Base-by-base conservation (phyloP, 2,797 vertebrate genomes). In the Gadopsis marmoratus region DNA sequence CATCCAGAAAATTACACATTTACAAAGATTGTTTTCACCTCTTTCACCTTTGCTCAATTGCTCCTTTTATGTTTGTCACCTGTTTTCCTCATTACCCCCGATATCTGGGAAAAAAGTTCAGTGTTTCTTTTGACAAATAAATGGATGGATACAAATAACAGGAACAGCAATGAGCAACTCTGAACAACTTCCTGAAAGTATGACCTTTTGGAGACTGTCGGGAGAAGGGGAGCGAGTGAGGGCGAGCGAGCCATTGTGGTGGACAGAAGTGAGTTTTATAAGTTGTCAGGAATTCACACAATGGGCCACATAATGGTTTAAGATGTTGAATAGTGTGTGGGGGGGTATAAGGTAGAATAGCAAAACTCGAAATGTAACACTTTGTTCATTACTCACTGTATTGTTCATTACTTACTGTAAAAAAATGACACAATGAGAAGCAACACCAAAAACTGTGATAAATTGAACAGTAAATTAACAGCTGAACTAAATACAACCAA, bases 221-320 rank as follows among this genome's bases (percentile, higher is more conserved):
- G 45, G 35, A 88, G 78, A 66, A 66, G 50, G 54, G 63, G 74
- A 6, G 6, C n/a, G 68, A 76, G 66, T 14, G 33, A 75, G 55
- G 19, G 53, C 48, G 47, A 19, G 71, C 48, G 51, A 74, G 71
- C 33, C 65, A 81, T 84, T 90, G 76, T 81, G 47, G 21, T 51
- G 73, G 68, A 72, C 70, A 73, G 65, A 86, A 87, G 59, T 31
- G 0, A 47, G 56, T 86, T 85, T 82, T 74, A 54, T 47, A 88
- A 78, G 72, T 78, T 86, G 82, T 85, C 84, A 88, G 71, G 31
- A 55, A 11, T 41, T 29, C 41, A 60, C 83, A 90, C 87, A 90
- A 82, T 85, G 70, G 78, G 50, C 45, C 48, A 55, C 64, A 55
- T 66, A 85, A 59, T 71, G 58, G 48, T 63, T 76, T 70, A 68